Evolutionary conservation across 23 tunicate genomes (phyloP), one percentile per base, ranked within the genome.

Genomic region (Phallusia fumigata): DNA sequence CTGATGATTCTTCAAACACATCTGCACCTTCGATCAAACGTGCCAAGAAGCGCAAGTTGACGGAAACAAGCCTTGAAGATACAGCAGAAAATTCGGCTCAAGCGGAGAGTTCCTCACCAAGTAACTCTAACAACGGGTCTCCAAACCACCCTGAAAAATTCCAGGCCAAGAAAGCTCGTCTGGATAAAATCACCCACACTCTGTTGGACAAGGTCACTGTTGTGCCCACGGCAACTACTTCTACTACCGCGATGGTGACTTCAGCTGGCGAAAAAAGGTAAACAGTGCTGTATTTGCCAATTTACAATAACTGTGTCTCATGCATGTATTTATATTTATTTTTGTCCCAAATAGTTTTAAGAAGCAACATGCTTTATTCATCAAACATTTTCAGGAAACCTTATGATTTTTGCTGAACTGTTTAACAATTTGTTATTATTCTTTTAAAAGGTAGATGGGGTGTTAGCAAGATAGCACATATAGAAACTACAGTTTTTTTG

Each of bases 161-260:
- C 52, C 79, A 83, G 19, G 88, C 97, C 35, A 92, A 92, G 45
- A 86, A 83, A 64, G 97, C 97, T 0, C 75, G 97, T 0, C 80
- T 92, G 32, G 97, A 87, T 45, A 92, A 87, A 53, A 87, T 92
- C 26, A 78, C 97, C 31, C 58, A 52, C 32, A 87, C 75, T 31
- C 80, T 92, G 11, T 35, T 92, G 77, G 88, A 87, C 75, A 83
- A 80, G 40, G 90, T 75, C 40, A 76, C 82, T 8, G 85, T 90
- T 12, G 52, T 82, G 30, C 0, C 53, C 22, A 72, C 75, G 18
- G 0, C 80, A 6, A 51, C 90, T 24, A 79, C 83, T 2, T 45
- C 81, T 18, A 0, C 87, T 15, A 36, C 81, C 19, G 6, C 40
- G 0, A 33, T 80, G 11, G 15, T 75, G 34, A 1, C 73, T 18